Conservation (phyloP, 2,888 invertebrate genomes). For the Deilephila porcellus region DNA sequence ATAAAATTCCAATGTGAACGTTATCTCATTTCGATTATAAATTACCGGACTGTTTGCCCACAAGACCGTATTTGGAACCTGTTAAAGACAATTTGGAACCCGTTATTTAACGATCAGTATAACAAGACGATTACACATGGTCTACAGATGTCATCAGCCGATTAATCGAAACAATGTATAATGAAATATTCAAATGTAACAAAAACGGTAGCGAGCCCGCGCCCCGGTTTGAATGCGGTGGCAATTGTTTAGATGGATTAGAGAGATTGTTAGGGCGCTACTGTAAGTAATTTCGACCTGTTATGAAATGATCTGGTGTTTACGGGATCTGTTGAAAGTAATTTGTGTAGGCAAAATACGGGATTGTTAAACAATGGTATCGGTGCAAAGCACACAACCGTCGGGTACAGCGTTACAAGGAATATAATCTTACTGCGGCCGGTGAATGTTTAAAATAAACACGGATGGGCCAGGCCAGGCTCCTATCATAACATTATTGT, state of each 20-base stretch:
- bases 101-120: constrained; percentile 56
- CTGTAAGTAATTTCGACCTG: constrained; percentile 29
- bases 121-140: constrained; percentile 62
- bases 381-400: constrained; percentile 55
- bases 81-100: constrained; percentile 57
- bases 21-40: constrained; percentile 58
- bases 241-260: not conserved
- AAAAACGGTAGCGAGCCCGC: too few relatives aligned
- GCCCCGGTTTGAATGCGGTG: constrained; percentile 27
- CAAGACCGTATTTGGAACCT: constrained; percentile 49
- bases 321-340: constrained; percentile 47
- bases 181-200: constrained; percentile 36
- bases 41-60: constrained; percentile 48
- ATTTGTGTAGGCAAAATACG: constrained; percentile 51
- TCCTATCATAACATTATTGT: constrained; percentile 81
- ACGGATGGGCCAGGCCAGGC: constrained; percentile 55
- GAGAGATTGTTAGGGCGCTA: too few relatives aligned
- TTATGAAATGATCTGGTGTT: constrained; percentile 43
- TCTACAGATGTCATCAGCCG: constrained; percentile 45
- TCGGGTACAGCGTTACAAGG: constrained; percentile 64
- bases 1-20: constrained; percentile 53
- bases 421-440: constrained; percentile 66
- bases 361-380: constrained; percentile 56
- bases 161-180: constrained; percentile 56
- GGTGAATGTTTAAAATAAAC: constrained; percentile 78